A percentile compares a stretch with the other conserved stretches of the same genome.
phyloP scores from a whole-genome alignment of 2,113 vertebrate species.

The Platysteira castanea region DNA sequence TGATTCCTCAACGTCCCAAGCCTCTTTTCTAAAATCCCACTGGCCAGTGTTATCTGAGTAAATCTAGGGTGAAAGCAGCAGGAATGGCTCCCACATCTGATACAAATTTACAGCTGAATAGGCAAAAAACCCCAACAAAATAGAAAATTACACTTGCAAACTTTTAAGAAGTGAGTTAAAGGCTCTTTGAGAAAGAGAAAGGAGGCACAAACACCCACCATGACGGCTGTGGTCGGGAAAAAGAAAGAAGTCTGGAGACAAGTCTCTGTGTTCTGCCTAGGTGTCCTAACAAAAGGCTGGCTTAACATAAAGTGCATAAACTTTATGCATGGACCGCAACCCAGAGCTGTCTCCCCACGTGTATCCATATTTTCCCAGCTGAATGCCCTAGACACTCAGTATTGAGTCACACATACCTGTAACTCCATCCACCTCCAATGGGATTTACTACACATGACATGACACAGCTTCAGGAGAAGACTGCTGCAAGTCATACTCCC shows the following conservation, averaged over 20 bases:
- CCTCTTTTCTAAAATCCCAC: background rate
- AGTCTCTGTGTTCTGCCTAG: background rate
- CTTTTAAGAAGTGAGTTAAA: background rate
- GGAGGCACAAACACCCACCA: background rate
- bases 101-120: background rate
- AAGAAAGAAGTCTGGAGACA: background rate
- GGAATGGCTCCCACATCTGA: background rate
- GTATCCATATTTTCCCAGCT: background rate
- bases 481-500: background rate
- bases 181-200: background rate
- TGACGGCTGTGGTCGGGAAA: background rate
- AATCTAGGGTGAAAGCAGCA: background rate
- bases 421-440: background rate
- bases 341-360: rapidly evolving
- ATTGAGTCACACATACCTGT: background rate
- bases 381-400: background rate
- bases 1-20: background rate
- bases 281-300: rapidly evolving
- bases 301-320: background rate
- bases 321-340: background rate
- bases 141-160: background rate
- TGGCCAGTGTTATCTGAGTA: background rate
- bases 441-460: rapidly evolving
- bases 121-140: background rate
- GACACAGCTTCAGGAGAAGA: background rate